Base-by-base conservation (phyloP, 2,113 vertebrate species). In the Dryoscopus gambensis region DNA sequence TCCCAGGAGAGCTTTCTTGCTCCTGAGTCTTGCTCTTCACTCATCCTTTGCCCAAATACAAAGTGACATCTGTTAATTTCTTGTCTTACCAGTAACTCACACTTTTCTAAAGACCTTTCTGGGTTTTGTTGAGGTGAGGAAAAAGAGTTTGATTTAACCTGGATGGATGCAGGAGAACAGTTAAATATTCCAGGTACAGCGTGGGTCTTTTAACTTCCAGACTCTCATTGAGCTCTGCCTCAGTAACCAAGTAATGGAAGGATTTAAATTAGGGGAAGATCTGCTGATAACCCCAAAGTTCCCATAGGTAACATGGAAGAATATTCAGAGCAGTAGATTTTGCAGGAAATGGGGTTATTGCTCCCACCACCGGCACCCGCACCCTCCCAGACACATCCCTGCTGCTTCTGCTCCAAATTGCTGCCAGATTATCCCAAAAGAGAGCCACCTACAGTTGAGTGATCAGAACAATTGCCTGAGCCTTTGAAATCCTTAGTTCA, bases 401-500 rank as follows among this genome's bases (percentile, higher is more conserved):
- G 20, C 42, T 75, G 74, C 74, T 50, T 87, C 65, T 91, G 90
- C 78, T 96, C 74, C 62, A 76, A 88, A 93, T 77, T 88, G 62
- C 71, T 93, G 59, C 65, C 74, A 93, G 70, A 53, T 79, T 69
- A 33, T 79, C 90, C 94, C 92, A 68, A 37, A 90, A 83, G 79
- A 65, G 49, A 77, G 56, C 27, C 85, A 69, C 44, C 85, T 57
- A 49, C 57, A 68, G 82, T 4, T 87, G 63, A 93, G 60, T 57
- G 71, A 93, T 82, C 88, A 91, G 49, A 88, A 62, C 88, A 90
- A 80, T 62, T 96, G 46, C 70, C 73, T 39, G 60, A 93, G 69
- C 74, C n/a, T 65, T 73, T 56, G 70, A 85, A 83, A 90, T 39
- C 57, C 63, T 93, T 65, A 53, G 79, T 53, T 95, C 85, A 46